Evolutionary conservation across 2,113 vertebrate species (phyloP).

Genomic region (Calypte anna): DNA sequence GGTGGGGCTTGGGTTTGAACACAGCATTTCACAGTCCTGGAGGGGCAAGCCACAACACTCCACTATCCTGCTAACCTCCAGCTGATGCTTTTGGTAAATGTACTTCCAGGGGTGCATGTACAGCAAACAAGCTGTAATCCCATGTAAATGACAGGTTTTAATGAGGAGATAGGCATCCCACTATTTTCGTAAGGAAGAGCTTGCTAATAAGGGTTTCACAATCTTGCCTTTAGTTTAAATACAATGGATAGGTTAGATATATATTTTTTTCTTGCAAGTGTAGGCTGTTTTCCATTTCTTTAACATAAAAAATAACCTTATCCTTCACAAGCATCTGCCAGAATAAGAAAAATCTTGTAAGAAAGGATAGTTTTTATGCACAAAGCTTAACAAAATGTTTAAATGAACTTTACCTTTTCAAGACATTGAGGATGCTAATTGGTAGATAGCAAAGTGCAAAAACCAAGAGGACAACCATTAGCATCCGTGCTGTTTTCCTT

Average conservation of each 20-base stretch:
- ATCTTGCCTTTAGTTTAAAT: not conserved
- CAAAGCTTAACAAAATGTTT: not conserved
- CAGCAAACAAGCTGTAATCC: not conserved
- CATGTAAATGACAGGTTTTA: not conserved
- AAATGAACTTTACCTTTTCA: conserved; percentile 89
- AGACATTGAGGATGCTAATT: conserved; percentile 94
- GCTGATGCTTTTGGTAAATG: not conserved
- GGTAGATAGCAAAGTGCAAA: conserved; percentile 97
- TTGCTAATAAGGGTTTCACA: not conserved
- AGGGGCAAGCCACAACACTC: not conserved
- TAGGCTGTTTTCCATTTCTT: not conserved
- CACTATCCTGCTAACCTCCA: not conserved
- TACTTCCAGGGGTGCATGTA: not conserved
- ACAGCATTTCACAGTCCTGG: not conserved
- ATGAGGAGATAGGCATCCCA: not conserved
- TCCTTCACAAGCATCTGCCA: not conserved
- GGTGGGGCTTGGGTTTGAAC: not conserved
- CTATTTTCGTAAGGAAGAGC: not conserved
- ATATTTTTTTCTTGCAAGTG: not conserved
- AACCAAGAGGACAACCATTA: conserved; percentile 94
- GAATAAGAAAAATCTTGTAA: not conserved
- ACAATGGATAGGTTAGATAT: not conserved
- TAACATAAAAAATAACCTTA: not conserved
- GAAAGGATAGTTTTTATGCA: not conserved
- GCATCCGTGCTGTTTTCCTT: conserved; percentile 94